A percentile compares a stretch with the other conserved stretches of the same genome.
These are phyloP conservation scores for Leptonema lineaticorne DNA, from an alignment of 1,140 invertebrate genomes.

Conservation along the genomic window DNA sequence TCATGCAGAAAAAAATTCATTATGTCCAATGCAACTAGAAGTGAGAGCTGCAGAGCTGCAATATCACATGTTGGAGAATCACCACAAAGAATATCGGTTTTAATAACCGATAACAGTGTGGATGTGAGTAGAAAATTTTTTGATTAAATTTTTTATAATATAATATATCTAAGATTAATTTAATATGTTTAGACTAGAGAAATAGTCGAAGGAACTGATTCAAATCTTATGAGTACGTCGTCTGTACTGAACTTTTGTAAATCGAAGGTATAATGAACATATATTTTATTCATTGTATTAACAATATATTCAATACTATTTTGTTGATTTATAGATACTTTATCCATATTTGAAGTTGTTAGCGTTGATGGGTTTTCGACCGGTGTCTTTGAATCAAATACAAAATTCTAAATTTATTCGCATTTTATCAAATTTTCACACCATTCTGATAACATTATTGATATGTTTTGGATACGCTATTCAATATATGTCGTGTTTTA, in stretches of 20 bases:
- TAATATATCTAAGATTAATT: too few relatives aligned
- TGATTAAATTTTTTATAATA: too few relatives aligned
- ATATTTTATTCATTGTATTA: not conserved
- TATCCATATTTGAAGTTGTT: slow-evolving; percentile 72
- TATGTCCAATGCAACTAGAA: too few relatives aligned
- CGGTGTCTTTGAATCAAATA: slow-evolving; percentile 62
- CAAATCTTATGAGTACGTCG: slow-evolving; percentile 69
- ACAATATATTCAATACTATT: not conserved
- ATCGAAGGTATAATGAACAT: slow-evolving; percentile 58
- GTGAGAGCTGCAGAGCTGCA: too few relatives aligned
- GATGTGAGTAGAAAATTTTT: too few relatives aligned
- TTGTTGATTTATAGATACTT: slow-evolving; percentile 59
- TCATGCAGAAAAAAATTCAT: too few relatives aligned
- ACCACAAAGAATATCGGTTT: too few relatives aligned
- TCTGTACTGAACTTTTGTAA: slow-evolving; percentile 76
- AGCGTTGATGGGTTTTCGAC: slow-evolving; percentile 71
- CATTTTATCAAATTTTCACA: slow-evolving; percentile 67
- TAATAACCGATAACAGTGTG: too few relatives aligned
- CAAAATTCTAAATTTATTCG: slow-evolving; percentile 60
- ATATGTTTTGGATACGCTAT: slow-evolving; percentile 71
- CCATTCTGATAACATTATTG: slow-evolving; percentile 63
- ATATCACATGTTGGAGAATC: too few relatives aligned
- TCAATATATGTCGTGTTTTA: slow-evolving; percentile 75
- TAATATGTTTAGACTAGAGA: slow-evolving; percentile 61
- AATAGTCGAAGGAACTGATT: slow-evolving; percentile 64